Evolutionary conservation across 2,888 invertebrate genomes (phyloP).

Genomic region (Dasypogon diadema): DNA sequence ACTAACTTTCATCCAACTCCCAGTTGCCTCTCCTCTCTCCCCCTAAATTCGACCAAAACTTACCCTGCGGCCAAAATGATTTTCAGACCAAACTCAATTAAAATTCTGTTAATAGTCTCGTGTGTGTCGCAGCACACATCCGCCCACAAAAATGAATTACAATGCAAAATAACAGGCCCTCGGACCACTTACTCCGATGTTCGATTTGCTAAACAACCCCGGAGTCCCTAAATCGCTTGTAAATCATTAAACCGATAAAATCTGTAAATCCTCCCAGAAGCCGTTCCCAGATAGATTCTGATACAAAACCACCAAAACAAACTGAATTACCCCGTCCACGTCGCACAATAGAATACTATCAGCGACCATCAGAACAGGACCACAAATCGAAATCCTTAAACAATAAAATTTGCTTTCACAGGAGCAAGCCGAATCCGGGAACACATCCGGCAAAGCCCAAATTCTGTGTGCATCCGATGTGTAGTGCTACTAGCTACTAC

Average conservation of each 20-base stretch:
- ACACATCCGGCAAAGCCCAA: slow-evolving; percentile 17
- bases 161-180: background rate
- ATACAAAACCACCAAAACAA: slow-evolving; percentile 19
- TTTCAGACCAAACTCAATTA: slow-evolving; percentile 36
- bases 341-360: slow-evolving; percentile 24
- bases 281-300: too few relatives aligned
- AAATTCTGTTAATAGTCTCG: slow-evolving; percentile 35
- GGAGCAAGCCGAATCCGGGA: background rate
- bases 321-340: background rate
- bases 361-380: slow-evolving; percentile 30
- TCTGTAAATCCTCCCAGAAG: slow-evolving; percentile 50
- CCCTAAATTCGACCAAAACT: background rate
- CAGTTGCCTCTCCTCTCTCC: too few relatives aligned
- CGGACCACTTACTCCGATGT: too few relatives aligned
- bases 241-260: slow-evolving; percentile 56
- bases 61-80: slow-evolving; percentile 1
- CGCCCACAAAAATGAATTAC: slow-evolving; percentile 19
- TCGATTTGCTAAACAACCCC: slow-evolving; percentile 12
- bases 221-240: slow-evolving; percentile 53
- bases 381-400: slow-evolving; percentile 54
- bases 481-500: background rate
- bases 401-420: slow-evolving; percentile 51
- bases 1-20: slow-evolving; percentile 1
- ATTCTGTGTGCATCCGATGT: slow-evolving; percentile 34
- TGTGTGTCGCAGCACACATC: background rate